A percentile compares a stretch with the other conserved stretches of the same genome.
Evolutionary conservation across 2,888 invertebrate species (phyloP).

Genomic region (Megalurothrips usitatus): DNA sequence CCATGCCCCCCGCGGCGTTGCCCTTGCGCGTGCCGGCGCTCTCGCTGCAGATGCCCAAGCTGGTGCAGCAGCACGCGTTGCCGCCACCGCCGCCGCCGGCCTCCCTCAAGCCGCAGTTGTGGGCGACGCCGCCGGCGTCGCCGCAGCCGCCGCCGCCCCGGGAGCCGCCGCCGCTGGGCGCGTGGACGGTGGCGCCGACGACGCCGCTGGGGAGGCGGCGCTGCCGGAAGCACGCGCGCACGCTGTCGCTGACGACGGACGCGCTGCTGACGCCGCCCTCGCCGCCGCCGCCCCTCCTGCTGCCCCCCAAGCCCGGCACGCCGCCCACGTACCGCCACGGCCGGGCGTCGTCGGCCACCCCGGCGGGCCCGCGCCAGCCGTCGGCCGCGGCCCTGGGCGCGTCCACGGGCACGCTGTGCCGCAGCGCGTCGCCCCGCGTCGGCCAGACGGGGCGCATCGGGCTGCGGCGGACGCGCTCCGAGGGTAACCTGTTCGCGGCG

Average conservation of each 20-base stretch:
- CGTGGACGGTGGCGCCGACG: slow-evolving; percentile 38
- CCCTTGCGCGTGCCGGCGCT: slow-evolving; percentile 11
- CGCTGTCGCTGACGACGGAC: slow-evolving; percentile 1
- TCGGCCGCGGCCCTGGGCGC: background rate
- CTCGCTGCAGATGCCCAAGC: slow-evolving; percentile 12
- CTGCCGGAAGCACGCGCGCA: slow-evolving; percentile 10
- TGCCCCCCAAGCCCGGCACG: slow-evolving; percentile 19
- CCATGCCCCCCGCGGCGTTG: background rate
- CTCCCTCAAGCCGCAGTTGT: background rate
- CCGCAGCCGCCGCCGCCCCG: slow-evolving; percentile 50
- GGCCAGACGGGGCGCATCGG: slow-evolving; percentile 6
- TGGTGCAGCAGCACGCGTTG: slow-evolving; percentile 5
- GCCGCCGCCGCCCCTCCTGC: slow-evolving; percentile 20
- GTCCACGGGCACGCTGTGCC: background rate
- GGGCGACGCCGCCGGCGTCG: slow-evolving; percentile 38
- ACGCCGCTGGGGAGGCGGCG: slow-evolving; percentile 55
- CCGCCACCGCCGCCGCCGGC: background rate
- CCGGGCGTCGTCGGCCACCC: background rate
- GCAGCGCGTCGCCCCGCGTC: slow-evolving; percentile 3
- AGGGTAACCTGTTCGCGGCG: slow-evolving; percentile 53
- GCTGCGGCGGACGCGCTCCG: slow-evolving; percentile 50
- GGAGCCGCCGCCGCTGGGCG: slow-evolving; percentile 42
- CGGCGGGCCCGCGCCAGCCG: background rate
- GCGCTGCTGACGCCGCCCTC: slow-evolving; percentile 6
- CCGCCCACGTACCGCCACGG: slow-evolving; percentile 1